Base-by-base conservation (phyloP, 2,888 invertebrate species). In the Octonoba sinensis region DNA sequence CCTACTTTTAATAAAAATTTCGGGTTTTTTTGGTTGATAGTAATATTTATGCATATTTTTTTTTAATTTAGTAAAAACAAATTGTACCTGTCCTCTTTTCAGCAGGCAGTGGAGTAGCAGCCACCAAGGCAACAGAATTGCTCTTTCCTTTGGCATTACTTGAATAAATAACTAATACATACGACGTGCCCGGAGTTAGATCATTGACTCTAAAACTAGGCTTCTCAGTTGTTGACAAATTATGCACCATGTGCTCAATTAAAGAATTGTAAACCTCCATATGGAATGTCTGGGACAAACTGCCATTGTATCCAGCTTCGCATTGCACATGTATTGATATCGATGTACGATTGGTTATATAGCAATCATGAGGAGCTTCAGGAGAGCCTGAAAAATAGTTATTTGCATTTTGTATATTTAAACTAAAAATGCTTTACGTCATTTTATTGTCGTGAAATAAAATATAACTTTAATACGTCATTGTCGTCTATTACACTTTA, bases 91-190 rank as follows among this genome's bases (percentile, higher is more conserved):
- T 79, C 47, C 79, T 73, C 54, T 59, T 67, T 27, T 79, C 79
- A 0, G 79, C 73, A 16, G 79, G 60, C 0, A 65, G 18, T 15
- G 83, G 36, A 2, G 85, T 85, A 8, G 71, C 46, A 11, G 83
- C 83, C 1, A 82, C 82, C 3, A 84, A 54, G 1, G 77, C 83
- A 1, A 84, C 84, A 3, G 83, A 78, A 49, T 82, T 77, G n/a
- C 84, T 84, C 0, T 75, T 69, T 16, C 85, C 85, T 60, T 85
- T 85, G 1, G 81, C 73, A 66, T 85, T 85, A 51, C 83, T 83
- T 8, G 85, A 82, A 36, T 85, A 85, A 1, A 85, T 82, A 1
- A 84, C 84, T 0, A 85, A 51, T 6, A 84, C 65, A 49, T 83
- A 85, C 16, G 79, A 69, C 20, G 82, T 84, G 4, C 84, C 84